A percentile compares a stretch with the other conserved stretches of the same genome.
These are phyloP conservation scores for Bettongia penicillata DNA, from an alignment of 2,113 vertebrate genomes.

Conservation along the genomic window DNA sequence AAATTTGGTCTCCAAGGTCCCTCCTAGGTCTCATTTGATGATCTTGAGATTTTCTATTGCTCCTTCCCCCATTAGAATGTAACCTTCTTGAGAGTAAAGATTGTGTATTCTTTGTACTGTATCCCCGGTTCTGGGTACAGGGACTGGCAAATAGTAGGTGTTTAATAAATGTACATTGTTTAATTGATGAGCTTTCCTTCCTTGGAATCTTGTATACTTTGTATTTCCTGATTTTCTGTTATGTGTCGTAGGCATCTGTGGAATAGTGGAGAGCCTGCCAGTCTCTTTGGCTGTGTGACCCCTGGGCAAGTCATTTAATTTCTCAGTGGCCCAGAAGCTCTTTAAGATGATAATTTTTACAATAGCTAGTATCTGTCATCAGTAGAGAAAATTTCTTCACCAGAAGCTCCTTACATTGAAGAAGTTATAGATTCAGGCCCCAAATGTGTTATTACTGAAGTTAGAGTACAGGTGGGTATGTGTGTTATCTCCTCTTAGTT, in stretches of 20 bases:
- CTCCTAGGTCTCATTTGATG: neutral
- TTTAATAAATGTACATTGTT: neutral
- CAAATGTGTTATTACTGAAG: neutral
- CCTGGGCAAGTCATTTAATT: neutral
- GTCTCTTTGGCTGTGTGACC: neutral
- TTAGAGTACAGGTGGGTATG: neutral
- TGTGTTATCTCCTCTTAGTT: neutral
- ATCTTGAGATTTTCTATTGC: neutral
- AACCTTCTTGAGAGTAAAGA: neutral
- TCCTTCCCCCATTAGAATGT: neutral
- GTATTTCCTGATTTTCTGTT: neutral
- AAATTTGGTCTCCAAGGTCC: neutral
- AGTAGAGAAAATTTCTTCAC: neutral
- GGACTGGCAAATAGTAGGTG: neutral
- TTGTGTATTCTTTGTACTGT: neutral
- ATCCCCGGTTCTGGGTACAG: neutral
- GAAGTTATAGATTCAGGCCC: neutral
- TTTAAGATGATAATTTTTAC: neutral
- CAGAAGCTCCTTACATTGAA: neutral
- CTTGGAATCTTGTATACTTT: neutral
- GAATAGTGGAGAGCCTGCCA: neutral
- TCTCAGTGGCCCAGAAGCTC: neutral
- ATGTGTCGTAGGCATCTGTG: neutral
- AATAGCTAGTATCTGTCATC: neutral
- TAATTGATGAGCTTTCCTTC: neutral